phyloP scores from a whole-genome alignment of 2,113 vertebrate genomes.

The Hippocampus abdominalis region DNA sequence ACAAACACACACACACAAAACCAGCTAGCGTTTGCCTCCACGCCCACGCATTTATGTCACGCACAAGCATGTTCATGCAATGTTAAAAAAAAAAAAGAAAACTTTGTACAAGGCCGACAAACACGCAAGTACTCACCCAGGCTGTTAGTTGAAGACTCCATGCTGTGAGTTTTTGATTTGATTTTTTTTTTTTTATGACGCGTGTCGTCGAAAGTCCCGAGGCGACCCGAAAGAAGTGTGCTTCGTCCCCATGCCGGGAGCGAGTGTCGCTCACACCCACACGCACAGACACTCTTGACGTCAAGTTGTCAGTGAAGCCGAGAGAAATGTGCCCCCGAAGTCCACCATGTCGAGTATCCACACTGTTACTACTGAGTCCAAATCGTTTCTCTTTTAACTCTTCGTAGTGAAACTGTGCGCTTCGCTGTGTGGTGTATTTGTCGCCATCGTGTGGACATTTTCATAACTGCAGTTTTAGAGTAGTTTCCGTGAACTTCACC shows the following conservation, averaged over 20 bases:
- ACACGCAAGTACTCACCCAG: conserved; percentile 58
- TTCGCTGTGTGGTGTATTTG: not conserved
- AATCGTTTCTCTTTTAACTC: not conserved
- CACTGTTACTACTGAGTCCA: not conserved
- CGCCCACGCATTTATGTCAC: not conserved
- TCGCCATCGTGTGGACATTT: not conserved
- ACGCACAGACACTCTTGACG: not conserved
- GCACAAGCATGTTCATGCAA: not conserved
- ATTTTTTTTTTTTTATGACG: conserved; percentile 5
- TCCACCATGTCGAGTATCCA: not conserved
- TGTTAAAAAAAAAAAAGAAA: not conserved
- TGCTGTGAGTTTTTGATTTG: conserved; percentile 15
- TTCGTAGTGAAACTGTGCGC: not conserved
- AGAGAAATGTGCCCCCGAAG: not conserved
- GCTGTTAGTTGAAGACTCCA: conserved; percentile 72
- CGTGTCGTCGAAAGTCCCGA: not conserved
- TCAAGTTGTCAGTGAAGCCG: conserved; percentile 10
- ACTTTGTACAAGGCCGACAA: not conserved
- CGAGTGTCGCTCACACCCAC: conserved; percentile 32
- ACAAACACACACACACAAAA: not conserved
- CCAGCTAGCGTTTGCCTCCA: not conserved
- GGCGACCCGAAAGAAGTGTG: conserved; percentile 17
- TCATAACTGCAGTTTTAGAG: not conserved
- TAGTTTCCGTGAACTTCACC: not conserved
- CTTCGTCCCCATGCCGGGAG: conserved; percentile 58